These are phyloP conservation scores for Alcedo atthis DNA, from an alignment of 2,797 vertebrate species.

Conservation along the genomic window DNA sequence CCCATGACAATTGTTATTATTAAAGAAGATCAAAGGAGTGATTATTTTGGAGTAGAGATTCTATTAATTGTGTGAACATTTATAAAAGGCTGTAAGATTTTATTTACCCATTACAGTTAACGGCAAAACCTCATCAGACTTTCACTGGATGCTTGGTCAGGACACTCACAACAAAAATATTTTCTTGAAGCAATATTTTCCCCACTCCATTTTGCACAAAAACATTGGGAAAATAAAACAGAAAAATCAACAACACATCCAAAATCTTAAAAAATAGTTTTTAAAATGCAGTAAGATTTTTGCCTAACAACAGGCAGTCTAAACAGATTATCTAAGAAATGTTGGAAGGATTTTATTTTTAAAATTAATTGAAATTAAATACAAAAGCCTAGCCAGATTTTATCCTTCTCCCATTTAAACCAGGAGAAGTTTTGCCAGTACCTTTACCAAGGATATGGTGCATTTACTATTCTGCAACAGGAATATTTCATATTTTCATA, in stretches of 20 bases:
- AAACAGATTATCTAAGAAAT: not conserved
- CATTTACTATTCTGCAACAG: not conserved
- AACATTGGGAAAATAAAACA: not conserved
- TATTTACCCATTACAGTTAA: not conserved
- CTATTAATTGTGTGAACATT: not conserved
- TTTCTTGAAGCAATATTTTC: not conserved
- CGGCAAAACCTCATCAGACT: not conserved
- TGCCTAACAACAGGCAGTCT: not conserved
- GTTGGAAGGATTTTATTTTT: not conserved
- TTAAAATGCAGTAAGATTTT: not conserved
- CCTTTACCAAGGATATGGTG: not conserved
- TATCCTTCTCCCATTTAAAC: not conserved
- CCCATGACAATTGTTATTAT: not conserved
- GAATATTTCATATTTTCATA: no score
- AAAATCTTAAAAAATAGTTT: not conserved
- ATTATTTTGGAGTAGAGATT: not conserved
- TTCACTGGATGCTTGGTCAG: not conserved
- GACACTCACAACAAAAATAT: not conserved
- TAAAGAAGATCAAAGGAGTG: not conserved
- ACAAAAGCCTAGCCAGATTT: not conserved
- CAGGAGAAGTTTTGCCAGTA: not conserved
- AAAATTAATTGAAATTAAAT: not conserved
- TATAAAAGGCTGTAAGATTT: not conserved
- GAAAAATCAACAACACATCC: not conserved
- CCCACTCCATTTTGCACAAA: not conserved